Conservation (phyloP, 2,113 vertebrate genomes). For the Malurus melanocephalus region DNA sequence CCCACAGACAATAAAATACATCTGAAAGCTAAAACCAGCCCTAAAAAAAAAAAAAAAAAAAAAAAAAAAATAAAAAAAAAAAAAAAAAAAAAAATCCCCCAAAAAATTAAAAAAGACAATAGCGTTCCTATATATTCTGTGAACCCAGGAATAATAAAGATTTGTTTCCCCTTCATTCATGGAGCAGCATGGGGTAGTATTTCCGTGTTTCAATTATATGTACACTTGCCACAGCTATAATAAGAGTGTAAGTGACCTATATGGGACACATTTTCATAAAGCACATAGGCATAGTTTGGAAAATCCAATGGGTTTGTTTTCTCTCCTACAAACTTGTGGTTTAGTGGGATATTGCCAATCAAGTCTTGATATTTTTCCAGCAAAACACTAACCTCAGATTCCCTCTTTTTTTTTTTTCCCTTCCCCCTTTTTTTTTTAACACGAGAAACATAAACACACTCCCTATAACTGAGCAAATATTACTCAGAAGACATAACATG, state of each 20-base stretch:
- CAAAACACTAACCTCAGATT: constrained; percentile 68
- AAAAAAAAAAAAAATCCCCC: background rate
- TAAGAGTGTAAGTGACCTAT: constrained; percentile 46
- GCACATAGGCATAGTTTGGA: constrained; percentile 53
- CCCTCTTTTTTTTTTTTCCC: background rate
- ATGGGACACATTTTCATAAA: constrained; percentile 60
- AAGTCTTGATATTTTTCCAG: constrained; percentile 69
- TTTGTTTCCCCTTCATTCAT: constrained; percentile 60
- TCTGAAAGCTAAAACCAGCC: constrained; percentile 65
- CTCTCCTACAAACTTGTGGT: constrained; percentile 69
- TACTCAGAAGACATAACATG: constrained; percentile 25
- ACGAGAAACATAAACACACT: constrained; percentile 53
- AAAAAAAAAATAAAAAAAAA: background rate
- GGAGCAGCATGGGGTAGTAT: constrained; percentile 43
- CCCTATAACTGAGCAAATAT: constrained; percentile 23
- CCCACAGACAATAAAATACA: constrained; percentile 73
- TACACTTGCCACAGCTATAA: constrained; percentile 59
- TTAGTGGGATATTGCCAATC: constrained; percentile 72
- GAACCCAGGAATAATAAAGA: constrained; percentile 54
- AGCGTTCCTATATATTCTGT: constrained; percentile 42
- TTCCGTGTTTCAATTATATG: constrained; percentile 55
- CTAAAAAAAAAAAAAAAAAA: background rate
- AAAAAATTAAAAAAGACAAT: background rate
- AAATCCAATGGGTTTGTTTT: constrained; percentile 65
- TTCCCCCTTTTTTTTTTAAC: background rate